Conservation (phyloP, 2,113 vertebrate species). For the Nerophis lumbriciformis region DNA sequence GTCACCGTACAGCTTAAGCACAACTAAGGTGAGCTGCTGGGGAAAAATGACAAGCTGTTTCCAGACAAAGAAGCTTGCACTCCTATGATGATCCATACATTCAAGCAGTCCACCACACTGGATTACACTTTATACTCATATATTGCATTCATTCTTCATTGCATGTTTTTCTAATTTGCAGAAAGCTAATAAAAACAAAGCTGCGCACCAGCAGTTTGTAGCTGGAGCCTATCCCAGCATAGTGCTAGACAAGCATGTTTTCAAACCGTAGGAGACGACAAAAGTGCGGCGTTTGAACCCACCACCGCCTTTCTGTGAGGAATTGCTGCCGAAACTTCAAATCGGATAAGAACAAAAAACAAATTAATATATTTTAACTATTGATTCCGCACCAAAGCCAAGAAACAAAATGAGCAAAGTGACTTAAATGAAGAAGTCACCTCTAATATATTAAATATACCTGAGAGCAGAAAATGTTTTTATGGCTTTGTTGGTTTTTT, state of each 20-base stretch:
- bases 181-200: no score
- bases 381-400: not conserved
- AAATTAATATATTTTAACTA: not conserved
- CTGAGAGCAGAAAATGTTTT: conserved; percentile 38
- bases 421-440: not conserved
- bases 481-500: conserved; percentile 43
- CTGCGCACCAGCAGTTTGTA: not conserved
- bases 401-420: not conserved
- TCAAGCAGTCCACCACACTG: not conserved
- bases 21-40: no score
- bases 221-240: not conserved
- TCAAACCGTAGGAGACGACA: no score
- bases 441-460: conserved; percentile 34
- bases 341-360: not conserved
- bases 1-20: not conserved
- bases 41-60: no score
- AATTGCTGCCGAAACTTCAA: not conserved
- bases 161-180: no score
- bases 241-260: not conserved
- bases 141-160: no score
- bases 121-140: no score
- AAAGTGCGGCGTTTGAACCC: no score
- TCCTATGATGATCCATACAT: not conserved
- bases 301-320: not conserved
- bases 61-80: not conserved